Evolutionary conservation across 2,113 vertebrate species (phyloP).

Genomic region (Gymnocephalus cernua): DNA sequence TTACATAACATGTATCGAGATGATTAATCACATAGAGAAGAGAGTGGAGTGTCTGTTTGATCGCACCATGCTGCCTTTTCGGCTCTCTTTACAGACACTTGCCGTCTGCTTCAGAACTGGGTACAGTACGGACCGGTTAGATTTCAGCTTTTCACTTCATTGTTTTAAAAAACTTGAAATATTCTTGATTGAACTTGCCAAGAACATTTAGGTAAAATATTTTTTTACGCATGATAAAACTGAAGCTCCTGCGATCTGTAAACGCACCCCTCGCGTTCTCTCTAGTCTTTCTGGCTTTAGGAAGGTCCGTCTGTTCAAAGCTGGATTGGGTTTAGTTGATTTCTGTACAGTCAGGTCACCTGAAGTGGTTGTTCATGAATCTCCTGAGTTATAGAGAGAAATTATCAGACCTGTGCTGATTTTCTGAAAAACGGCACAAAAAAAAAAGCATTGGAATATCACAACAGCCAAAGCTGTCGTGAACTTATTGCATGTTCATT

Average conservation of each 20-base stretch:
- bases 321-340: conserved; percentile 10
- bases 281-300: conserved; percentile 5
- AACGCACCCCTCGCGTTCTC: conserved; percentile 24
- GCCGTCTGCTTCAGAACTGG: conserved; percentile 37
- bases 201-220: conserved; percentile 32
- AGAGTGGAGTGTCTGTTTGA: conserved; percentile 52
- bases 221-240: conserved; percentile 42
- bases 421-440: not conserved
- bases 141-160: conserved; percentile 23
- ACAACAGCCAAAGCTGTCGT: conserved; percentile 35
- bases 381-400: not conserved
- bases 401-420: conserved; percentile 6
- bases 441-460: conserved; percentile 24
- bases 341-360: conserved; percentile 26
- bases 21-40: conserved; percentile 27
- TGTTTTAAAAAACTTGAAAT: conserved; percentile 35
- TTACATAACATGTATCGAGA: conserved; percentile 10
- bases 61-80: conserved; percentile 78
- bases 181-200: conserved; percentile 27
- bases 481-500: conserved; percentile 53
- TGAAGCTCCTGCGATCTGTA: conserved; percentile 47
- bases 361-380: not conserved
- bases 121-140: conserved; percentile 9
- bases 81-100: conserved; percentile 45
- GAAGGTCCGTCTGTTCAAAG: conserved; percentile 17